Percentiles rank a stretch among this genome's conserved stretches.
Evolutionary conservation across 2,888 invertebrate species (phyloP).

Genomic region (Eulithis prunata): DNA sequence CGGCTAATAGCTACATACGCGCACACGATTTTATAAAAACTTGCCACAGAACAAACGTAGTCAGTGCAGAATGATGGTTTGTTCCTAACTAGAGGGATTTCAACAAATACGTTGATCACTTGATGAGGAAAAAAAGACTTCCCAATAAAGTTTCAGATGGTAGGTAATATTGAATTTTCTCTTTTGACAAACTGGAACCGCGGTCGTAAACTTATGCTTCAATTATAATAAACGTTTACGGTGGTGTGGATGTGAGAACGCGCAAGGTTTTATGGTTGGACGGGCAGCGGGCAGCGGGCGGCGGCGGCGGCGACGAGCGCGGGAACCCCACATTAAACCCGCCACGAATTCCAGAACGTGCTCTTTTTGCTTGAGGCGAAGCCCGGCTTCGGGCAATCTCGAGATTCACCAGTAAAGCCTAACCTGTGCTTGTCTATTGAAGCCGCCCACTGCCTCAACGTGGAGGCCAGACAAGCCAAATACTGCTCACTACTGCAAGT

Average conservation of each 20-base stretch:
- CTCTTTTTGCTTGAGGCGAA: constrained; percentile 64
- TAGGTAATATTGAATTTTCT: constrained; percentile 60
- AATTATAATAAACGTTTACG: constrained; percentile 79
- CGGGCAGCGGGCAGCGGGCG: constrained; percentile 35
- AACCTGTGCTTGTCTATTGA: constrained; percentile 19
- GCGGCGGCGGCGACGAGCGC: constrained; percentile 43
- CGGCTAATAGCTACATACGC: constrained; percentile 5
- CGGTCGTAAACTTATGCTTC: constrained; percentile 75
- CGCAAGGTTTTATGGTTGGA: constrained; percentile 68
- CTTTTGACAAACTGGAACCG: constrained; percentile 70
- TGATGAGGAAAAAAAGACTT: not conserved
- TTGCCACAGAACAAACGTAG: no score
- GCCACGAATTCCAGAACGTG: constrained; percentile 61
- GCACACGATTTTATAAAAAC: constrained; percentile 14
- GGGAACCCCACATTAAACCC: constrained; percentile 60
- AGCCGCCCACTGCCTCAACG: no score
- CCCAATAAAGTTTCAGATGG: constrained; percentile 33
- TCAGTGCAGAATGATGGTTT: no score
- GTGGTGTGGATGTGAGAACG: constrained; percentile 72
- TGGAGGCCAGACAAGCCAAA: no score
- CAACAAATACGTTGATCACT: not conserved
- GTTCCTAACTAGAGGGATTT: no score
- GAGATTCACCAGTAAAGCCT: constrained; percentile 26
- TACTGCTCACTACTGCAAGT: no score
- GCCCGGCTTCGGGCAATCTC: constrained; percentile 13